Conservation (phyloP, 2,888 invertebrate species). For the Coenonympha arcania region DNA sequence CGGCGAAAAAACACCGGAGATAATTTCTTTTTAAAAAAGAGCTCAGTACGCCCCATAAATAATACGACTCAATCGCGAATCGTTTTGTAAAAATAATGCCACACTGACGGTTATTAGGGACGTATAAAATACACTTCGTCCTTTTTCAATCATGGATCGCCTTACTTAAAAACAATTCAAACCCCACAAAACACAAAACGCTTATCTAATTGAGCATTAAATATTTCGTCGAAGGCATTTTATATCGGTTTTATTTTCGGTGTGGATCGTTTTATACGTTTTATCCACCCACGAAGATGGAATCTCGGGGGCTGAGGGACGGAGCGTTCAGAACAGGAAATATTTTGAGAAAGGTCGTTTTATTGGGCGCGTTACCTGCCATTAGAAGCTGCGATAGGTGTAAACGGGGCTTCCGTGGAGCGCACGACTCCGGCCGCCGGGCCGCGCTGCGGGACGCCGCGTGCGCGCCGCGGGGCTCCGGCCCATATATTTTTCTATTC, state of each 20-base stretch:
- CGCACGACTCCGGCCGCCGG: slow-evolving; percentile 42
- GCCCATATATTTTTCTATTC: slow-evolving; percentile 69
- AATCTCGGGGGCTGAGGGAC: slow-evolving; percentile 57
- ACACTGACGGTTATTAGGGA: slow-evolving; percentile 15
- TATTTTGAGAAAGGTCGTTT: slow-evolving; percentile 69
- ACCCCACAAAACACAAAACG: slow-evolving; percentile 69
- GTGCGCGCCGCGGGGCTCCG: slow-evolving; percentile 50
- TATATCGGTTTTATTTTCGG: slow-evolving; percentile 68
- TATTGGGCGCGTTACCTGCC: slow-evolving; percentile 71
- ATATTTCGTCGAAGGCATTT: slow-evolving; percentile 72
- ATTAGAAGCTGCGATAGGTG: slow-evolving; percentile 70
- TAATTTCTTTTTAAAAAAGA: slow-evolving; percentile 60
- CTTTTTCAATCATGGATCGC: slow-evolving; percentile 52
- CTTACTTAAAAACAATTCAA: slow-evolving; percentile 59
- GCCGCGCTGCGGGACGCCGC: slow-evolving; percentile 57
- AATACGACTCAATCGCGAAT: slow-evolving; percentile 38
- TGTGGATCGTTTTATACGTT: slow-evolving; percentile 65
- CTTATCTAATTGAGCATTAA: slow-evolving; percentile 74
- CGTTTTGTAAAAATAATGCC: slow-evolving; percentile 42
- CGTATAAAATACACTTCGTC: slow-evolving; percentile 26
- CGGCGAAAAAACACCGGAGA: slow-evolving; percentile 57
- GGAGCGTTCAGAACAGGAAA: slow-evolving; percentile 69
- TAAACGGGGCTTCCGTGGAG: slow-evolving; percentile 69
- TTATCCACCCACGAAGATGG: slow-evolving; percentile 70
- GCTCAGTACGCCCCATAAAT: slow-evolving; percentile 45